Percentiles rank a stretch among this genome's conserved stretches.
phyloP scores from a whole-genome alignment of 2,113 vertebrate genomes.

The Oxyura jamaicensis region DNA sequence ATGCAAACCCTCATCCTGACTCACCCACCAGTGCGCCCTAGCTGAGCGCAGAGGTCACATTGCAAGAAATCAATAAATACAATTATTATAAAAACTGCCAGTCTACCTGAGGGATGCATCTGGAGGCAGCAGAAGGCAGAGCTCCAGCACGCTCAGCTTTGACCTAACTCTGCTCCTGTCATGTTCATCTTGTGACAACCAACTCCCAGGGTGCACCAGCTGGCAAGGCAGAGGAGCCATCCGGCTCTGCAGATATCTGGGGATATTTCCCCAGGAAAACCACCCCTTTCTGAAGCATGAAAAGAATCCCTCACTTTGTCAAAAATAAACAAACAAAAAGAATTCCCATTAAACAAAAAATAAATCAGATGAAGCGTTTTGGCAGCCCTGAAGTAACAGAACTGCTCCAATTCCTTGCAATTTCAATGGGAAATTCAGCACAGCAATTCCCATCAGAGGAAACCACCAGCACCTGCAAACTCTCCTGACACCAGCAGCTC shows the following conservation, averaged over 20 bases:
- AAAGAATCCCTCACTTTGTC: not conserved
- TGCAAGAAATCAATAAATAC: slow-evolving; percentile 19
- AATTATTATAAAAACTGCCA: not conserved
- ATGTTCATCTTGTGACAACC: not conserved
- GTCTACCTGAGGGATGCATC: not conserved
- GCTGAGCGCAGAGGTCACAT: not conserved
- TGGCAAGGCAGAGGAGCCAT: not conserved
- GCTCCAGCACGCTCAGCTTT: not conserved
- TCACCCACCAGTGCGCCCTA: fast-evolving
- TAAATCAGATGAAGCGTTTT: not conserved
- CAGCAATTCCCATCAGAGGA: fast-evolving
- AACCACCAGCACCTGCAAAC: not conserved
- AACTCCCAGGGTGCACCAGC: not conserved
- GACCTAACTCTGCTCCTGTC: not conserved
- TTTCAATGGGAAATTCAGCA: not conserved
- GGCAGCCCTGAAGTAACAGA: not conserved
- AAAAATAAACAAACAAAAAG: not conserved
- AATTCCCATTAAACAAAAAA: not conserved
- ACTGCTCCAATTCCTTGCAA: not conserved
- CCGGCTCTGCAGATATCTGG: fast-evolving
- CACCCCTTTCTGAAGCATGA: not conserved
- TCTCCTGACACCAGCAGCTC: fast-evolving
- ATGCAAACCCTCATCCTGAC: fast-evolving
- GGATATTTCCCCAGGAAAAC: not conserved
- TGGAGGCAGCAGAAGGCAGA: not conserved